Evolutionary conservation across 1,140 invertebrate genomes (phyloP).

Genomic region (Mactra quadrangularis): DNA sequence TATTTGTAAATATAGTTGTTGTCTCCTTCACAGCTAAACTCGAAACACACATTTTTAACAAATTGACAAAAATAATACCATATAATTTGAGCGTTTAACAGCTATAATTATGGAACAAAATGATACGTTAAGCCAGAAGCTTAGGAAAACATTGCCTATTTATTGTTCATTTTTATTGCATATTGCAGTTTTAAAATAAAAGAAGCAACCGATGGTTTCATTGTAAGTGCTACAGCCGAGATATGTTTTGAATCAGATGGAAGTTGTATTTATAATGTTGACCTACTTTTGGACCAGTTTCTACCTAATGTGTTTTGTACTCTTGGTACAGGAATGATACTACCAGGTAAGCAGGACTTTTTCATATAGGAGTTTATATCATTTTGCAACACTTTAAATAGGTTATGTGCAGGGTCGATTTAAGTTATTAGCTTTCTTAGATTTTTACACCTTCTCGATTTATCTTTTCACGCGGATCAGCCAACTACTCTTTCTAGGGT

Average conservation of each 20-base stretch:
- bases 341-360: background rate
- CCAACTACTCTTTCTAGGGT: background rate
- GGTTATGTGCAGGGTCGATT: background rate
- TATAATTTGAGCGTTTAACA: background rate
- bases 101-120: background rate
- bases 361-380: background rate
- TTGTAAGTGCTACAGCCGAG: background rate
- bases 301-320: conserved; percentile 5
- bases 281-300: background rate
- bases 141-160: too few relatives aligned
- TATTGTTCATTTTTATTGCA: too few relatives aligned
- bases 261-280: background rate
- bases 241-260: background rate
- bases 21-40: background rate
- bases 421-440: background rate
- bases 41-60: background rate
- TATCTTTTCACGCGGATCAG: background rate
- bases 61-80: background rate
- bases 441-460: background rate
- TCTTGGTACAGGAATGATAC: conserved; percentile 4
- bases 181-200: background rate
- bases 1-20: background rate
- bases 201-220: background rate
- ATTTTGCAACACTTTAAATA: background rate
- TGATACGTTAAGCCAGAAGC: too few relatives aligned